These are phyloP conservation scores for Climacteris rufus DNA, from an alignment of 2,113 vertebrate species.

Conservation along the genomic window DNA sequence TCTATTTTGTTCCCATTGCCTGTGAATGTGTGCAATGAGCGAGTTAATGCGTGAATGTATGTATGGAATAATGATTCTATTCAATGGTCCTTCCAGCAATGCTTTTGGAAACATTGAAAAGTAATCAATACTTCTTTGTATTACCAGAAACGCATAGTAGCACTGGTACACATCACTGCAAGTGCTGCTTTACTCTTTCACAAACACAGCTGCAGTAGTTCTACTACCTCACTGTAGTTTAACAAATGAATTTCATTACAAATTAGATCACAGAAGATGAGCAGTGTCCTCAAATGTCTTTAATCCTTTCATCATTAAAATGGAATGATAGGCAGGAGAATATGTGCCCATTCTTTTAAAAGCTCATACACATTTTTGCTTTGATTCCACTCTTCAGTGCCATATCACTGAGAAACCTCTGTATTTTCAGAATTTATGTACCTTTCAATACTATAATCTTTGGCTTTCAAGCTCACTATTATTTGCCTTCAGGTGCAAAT, in stretches of 20 bases:
- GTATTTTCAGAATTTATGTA: conserved; percentile 76
- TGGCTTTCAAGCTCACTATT: conserved; percentile 75
- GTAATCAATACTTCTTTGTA: conserved; percentile 62
- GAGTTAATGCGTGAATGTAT: not conserved
- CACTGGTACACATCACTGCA: conserved; percentile 2
- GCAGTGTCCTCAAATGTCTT: not conserved
- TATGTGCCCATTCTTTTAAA: conserved; percentile 16
- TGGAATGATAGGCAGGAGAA: not conserved
- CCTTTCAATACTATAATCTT: conserved; percentile 77
- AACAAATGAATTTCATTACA: conserved; percentile 23
- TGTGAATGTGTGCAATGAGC: not conserved
- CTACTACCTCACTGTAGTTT: not conserved
- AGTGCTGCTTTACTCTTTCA: conserved; percentile 1
- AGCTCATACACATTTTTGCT: conserved; percentile 7
- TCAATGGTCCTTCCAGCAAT: conserved; percentile 13
- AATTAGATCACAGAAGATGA: not conserved
- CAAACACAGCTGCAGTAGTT: conserved; percentile 37
- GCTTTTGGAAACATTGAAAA: conserved; percentile 49
- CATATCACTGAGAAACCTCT: conserved; percentile 61
- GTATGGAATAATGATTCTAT: not conserved
- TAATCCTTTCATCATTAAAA: conserved; percentile 39
- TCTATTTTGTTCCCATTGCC: not conserved
- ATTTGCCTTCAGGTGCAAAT: conserved; percentile 75
- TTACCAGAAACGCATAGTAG: conserved; percentile 33
- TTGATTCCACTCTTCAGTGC: conserved; percentile 52